Percentiles rank a stretch among this genome's conserved stretches.
Conservation (phyloP, 2,113 vertebrate species). For the Tringa solitaria region DNA sequence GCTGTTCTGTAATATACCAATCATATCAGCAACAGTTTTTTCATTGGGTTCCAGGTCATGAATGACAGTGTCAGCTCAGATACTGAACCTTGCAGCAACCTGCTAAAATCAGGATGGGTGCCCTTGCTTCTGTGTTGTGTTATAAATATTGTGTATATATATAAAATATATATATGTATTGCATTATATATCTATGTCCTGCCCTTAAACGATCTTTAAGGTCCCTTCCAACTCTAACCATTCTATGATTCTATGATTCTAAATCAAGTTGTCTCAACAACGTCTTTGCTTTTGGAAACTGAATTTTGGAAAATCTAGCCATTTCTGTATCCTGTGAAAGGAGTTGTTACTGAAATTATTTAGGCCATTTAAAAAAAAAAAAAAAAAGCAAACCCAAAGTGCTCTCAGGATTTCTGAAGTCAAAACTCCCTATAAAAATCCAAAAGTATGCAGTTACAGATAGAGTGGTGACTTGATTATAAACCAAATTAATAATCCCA, state of each 20-base stretch:
- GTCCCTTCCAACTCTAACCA: no score
- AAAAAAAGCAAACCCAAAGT: no score
- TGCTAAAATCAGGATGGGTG: not conserved
- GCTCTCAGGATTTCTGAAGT: not conserved
- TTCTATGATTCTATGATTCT: no score
- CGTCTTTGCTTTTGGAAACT: not conserved
- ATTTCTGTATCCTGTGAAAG: not conserved
- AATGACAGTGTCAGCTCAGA: not conserved
- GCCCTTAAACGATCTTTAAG: no score
- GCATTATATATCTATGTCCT: not conserved
- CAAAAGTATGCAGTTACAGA: not conserved
- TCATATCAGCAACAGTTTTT: not conserved
- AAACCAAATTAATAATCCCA: slow-evolving; percentile 34
- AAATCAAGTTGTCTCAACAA: not conserved
- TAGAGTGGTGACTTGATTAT: not conserved
- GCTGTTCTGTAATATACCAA: not conserved
- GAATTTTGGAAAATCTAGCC: not conserved
- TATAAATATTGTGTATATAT: not conserved
- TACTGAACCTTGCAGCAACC: not conserved
- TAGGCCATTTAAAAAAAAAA: not conserved
- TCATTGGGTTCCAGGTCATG: not conserved
- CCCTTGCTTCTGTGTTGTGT: not conserved
- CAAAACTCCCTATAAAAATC: not conserved
- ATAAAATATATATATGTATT: not conserved
- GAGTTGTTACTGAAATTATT: not conserved